Percentiles rank a stretch among this genome's conserved stretches.
Evolutionary conservation across 2,888 invertebrate genomes (phyloP).

Genomic region (Drosophila percnosoma): DNA sequence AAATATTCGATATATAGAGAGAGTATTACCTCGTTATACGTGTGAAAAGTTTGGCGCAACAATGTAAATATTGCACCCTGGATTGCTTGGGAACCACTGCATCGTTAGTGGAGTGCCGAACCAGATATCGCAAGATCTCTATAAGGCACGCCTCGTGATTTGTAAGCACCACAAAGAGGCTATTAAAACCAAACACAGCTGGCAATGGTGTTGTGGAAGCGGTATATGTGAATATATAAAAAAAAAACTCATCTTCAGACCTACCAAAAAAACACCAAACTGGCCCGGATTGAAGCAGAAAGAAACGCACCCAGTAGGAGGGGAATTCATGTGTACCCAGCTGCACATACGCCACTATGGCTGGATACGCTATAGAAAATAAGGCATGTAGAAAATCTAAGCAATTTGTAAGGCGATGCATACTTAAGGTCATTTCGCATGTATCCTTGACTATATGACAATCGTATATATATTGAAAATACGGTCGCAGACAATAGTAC

Average conservation of each 20-base stretch:
- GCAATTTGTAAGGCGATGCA: neutral
- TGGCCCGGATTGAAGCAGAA: constrained; percentile 61
- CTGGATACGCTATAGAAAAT: constrained; percentile 58
- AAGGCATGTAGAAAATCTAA: neutral
- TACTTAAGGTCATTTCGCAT: constrained; percentile 68
- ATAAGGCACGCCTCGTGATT: constrained; percentile 69
- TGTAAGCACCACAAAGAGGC: constrained; percentile 72
- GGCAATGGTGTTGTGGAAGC: neutral
- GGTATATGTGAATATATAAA: accelerated
- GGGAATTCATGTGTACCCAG: constrained; percentile 60
- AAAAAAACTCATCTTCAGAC: neutral
- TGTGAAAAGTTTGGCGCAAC: constrained; percentile 69
- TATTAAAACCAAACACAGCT: constrained; percentile 75
- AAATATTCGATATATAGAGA: neutral
- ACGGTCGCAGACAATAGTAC: constrained; percentile 62
- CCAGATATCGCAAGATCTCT: constrained; percentile 63
- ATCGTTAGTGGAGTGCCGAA: constrained; percentile 67
- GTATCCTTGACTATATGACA: constrained; percentile 53
- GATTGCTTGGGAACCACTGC: constrained; percentile 51
- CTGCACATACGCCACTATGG: constrained; percentile 53
- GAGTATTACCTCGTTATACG: constrained; percentile 59
- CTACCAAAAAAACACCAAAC: constrained; percentile 67
- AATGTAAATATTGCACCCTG: constrained; percentile 60
- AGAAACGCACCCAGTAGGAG: constrained; percentile 60
- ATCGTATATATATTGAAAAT: constrained; percentile 68